A percentile compares a stretch with the other conserved stretches of the same genome.
phyloP scores from a whole-genome alignment of 2,888 invertebrate species.

The Sinopyrophorus schimmeli region DNA sequence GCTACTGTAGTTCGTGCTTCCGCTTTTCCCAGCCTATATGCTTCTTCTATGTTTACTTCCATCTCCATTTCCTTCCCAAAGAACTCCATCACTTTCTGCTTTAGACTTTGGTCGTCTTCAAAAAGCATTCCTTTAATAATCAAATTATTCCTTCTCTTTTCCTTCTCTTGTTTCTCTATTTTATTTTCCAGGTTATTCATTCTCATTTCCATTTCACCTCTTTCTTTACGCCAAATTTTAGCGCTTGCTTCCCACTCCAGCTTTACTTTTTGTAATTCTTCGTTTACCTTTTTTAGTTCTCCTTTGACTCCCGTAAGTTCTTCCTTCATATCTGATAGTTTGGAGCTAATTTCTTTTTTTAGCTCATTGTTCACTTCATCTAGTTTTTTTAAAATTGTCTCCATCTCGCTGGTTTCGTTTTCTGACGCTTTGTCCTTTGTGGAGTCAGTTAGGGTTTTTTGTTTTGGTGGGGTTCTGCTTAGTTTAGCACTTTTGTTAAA shows the following conservation, averaged over 20 bases:
- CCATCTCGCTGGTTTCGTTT: neutral
- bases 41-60: neutral
- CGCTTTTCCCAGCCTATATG: conserved; percentile 1
- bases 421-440: no score
- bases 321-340: conserved; percentile 2
- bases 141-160: conserved; percentile 5
- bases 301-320: conserved; percentile 1
- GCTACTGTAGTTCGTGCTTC: conserved; percentile 2
- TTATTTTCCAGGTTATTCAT: neutral
- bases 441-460: no score
- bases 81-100: neutral
- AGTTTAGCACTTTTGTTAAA: neutral
- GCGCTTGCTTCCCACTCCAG: neutral
- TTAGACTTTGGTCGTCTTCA: neutral
- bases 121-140: conserved; percentile 6
- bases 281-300: no score
- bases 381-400: conserved; percentile 1
- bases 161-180: conserved; percentile 8
- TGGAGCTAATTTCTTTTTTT: conserved; percentile 1
- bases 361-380: conserved; percentile 1
- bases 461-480: neutral
- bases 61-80: conserved; percentile 3
- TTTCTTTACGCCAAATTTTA: neutral
- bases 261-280: neutral
- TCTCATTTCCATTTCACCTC: neutral